These are phyloP conservation scores for Rallus limicola DNA, from an alignment of 2,113 vertebrate genomes.

Conservation along the genomic window DNA sequence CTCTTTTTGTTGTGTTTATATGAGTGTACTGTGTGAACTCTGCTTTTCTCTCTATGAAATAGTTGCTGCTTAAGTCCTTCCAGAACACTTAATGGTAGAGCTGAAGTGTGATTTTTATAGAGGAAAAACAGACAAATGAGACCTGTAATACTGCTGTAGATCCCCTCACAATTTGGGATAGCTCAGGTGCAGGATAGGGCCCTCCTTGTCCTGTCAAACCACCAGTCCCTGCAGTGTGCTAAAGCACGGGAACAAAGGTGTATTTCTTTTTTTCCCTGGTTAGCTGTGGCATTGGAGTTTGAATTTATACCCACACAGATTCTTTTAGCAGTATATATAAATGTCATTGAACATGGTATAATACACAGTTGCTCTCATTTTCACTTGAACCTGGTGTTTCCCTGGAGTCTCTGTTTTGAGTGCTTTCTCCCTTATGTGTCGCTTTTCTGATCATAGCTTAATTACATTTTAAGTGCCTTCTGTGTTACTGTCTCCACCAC, in stretches of 20 bases:
- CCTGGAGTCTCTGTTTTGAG: slow-evolving; percentile 30
- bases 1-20: neutral
- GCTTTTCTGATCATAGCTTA: slow-evolving; percentile 44
- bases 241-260: neutral
- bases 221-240: neutral
- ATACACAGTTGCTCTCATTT: neutral
- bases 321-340: neutral
- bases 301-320: neutral
- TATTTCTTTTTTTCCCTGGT: neutral
- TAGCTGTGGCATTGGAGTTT: neutral
- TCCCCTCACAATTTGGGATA: neutral
- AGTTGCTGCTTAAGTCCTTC: neutral
- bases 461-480: slow-evolving; percentile 72
- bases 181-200: neutral
- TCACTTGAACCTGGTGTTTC: slow-evolving; percentile 43
- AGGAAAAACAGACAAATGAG: neutral
- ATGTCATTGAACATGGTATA: neutral
- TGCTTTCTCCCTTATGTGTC: slow-evolving; percentile 10
- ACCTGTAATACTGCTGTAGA: neutral
- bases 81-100: neutral
- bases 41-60: neutral
- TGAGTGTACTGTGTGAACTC: neutral
- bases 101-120: neutral
- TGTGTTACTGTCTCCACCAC: slow-evolving; percentile 30
- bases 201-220: neutral